phyloP scores from a whole-genome alignment of 1,140 invertebrate species.

The Drosophila tani region DNA sequence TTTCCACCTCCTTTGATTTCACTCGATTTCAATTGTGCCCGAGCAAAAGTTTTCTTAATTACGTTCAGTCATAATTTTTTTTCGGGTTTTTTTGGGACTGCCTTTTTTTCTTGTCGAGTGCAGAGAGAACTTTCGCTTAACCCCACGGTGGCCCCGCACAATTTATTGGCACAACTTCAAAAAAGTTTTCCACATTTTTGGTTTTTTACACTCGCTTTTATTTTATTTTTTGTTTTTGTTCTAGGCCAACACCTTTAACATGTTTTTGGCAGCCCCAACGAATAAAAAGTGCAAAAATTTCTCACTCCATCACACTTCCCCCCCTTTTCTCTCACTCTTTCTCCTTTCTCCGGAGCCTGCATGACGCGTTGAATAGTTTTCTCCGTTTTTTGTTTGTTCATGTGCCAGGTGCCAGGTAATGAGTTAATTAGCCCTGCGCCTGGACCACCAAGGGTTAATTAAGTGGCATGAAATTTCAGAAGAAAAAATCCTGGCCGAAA shows the following conservation, averaged over 20 bases:
- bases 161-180: slow-evolving; percentile 75
- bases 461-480: slow-evolving; percentile 63
- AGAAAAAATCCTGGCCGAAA: slow-evolving; percentile 44
- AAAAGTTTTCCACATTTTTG: slow-evolving; percentile 57
- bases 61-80: slow-evolving; percentile 56
- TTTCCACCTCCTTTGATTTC: slow-evolving; percentile 37
- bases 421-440: slow-evolving; percentile 66
- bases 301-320: slow-evolving; percentile 27
- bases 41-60: slow-evolving; percentile 72
- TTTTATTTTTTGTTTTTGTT: slow-evolving; percentile 49
- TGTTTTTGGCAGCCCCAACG: slow-evolving; percentile 68
- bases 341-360: slow-evolving; percentile 30
- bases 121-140: slow-evolving; percentile 68
- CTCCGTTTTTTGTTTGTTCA: slow-evolving; percentile 36
- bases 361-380: slow-evolving; percentile 65
- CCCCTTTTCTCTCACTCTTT: background rate
- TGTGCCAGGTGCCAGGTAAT: slow-evolving; percentile 62
- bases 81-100: background rate
- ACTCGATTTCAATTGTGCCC: slow-evolving; percentile 62
- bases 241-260: slow-evolving; percentile 72
- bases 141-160: slow-evolving; percentile 43
- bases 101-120: slow-evolving; percentile 48
- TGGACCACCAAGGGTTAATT: slow-evolving; percentile 62
- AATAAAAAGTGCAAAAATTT: slow-evolving; percentile 64
- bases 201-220: slow-evolving; percentile 18